Percentiles rank a stretch among this genome's conserved stretches.
Evolutionary conservation across 2,113 vertebrate species (phyloP).

Genomic region (Macaca mulatta): DNA sequence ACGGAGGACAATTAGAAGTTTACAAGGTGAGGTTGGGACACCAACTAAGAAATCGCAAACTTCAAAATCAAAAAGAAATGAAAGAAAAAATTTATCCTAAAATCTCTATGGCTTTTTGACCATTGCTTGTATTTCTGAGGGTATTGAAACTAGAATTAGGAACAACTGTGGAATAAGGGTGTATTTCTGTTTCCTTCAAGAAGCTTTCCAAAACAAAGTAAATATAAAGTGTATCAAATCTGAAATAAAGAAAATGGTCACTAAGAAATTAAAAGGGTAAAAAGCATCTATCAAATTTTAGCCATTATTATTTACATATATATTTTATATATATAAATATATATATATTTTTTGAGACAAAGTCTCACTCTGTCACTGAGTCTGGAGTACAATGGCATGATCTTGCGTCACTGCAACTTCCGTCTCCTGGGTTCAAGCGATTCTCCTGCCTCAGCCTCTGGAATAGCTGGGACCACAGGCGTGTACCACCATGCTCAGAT

Average conservation of each 20-base stretch:
- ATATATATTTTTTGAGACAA: too few species aligned
- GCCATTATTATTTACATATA: background rate
- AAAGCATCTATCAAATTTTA: constrained; percentile 8
- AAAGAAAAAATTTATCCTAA: background rate
- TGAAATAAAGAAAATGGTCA: background rate
- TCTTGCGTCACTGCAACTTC: too few species aligned
- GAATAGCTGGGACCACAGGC: too few species aligned
- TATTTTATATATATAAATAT: too few species aligned
- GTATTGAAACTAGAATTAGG: background rate
- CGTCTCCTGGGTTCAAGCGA: too few species aligned
- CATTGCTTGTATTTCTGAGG: background rate
- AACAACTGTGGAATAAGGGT: background rate
- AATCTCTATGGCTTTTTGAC: background rate
- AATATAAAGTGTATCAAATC: background rate
- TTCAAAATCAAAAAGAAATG: constrained; percentile 1
- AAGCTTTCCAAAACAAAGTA: constrained; percentile 29
- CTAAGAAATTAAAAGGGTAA: background rate
- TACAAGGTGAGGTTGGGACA: background rate
- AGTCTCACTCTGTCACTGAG: too few species aligned
- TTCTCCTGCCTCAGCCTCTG: too few species aligned
- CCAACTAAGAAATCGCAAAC: background rate
- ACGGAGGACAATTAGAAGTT: background rate
- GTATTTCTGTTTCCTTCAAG: background rate
- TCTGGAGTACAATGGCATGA: too few species aligned
- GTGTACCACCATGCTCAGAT: too few species aligned